Evolutionary conservation across 2,888 invertebrate genomes (phyloP).

Genomic region (Lymantria dispar): DNA sequence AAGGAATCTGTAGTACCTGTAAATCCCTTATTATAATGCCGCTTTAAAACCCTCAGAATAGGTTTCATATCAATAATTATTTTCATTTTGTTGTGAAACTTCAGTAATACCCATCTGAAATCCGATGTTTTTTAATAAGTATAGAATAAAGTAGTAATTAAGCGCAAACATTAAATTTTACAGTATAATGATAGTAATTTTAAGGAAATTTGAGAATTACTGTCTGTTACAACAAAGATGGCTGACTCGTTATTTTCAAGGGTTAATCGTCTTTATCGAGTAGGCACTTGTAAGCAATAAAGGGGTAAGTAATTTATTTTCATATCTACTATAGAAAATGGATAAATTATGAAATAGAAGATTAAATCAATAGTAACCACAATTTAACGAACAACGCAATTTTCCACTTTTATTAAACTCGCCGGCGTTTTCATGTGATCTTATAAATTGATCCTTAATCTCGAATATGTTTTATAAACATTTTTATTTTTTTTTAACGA

Average conservation of each 20-base stretch:
- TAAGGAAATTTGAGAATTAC: constrained; percentile 44
- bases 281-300: constrained; percentile 34
- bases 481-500: too few species aligned
- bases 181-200: constrained; percentile 38
- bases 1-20: too few species aligned
- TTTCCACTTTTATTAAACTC: neutral
- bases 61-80: too few species aligned
- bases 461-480: too few species aligned
- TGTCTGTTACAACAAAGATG: constrained; percentile 46
- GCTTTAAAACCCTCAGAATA: too few species aligned
- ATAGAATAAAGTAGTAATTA: constrained; percentile 10
- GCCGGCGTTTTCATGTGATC: too few species aligned
- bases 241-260: constrained; percentile 46
- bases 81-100: too few species aligned
- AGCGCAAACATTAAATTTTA: constrained; percentile 12
- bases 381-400: neutral
- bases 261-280: constrained; percentile 51
- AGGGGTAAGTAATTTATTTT: constrained; percentile 42
- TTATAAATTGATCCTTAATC: too few species aligned
- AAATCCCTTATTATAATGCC: too few species aligned
- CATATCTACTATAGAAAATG: constrained; percentile 22
- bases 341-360: neutral
- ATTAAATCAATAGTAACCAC: neutral
- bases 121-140: too few species aligned
- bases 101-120: too few species aligned